Base-by-base conservation (phyloP, 2,113 vertebrate species). In the Enhydra lutris region DNA sequence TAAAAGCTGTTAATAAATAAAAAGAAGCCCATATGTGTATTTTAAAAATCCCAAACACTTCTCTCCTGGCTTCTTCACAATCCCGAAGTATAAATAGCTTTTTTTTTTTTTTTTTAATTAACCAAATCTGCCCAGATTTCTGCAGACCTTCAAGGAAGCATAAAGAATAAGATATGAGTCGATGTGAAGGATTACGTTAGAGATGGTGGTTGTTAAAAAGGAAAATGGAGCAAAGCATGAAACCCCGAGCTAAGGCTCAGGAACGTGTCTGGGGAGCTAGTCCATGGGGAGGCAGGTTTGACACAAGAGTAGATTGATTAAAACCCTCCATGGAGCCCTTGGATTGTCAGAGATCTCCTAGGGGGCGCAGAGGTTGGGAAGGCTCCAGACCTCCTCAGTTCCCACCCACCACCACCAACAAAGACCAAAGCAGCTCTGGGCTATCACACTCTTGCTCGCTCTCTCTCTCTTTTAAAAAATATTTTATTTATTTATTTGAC, bases 1-100 rank as follows among this genome's bases (percentile, higher is more conserved):
- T 79, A 91, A 97, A 98, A 98, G 95, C 97, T 98, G 98, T 97
- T 98, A 98, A 98, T 98, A 98, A 98, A 98, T 97, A 98, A 97
- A 97, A 97, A 86, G 95, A 63, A 94, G 90, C 81, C 97, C 97
- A 97, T 98, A 97, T 97, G 97, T 92, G 87, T 95, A 82, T 94
- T 94, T 97, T 91, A 12, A 67, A 67, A 96, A 97, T 84, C 74
- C 84, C 31, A 80, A 96, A 97, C 92, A 91, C 81, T 92, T 95
- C 89, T 96, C 82, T 92, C 94, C 97, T 93, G 96, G 95, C 96
- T 97, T 86, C 95, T 76, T 92, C 91, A 92, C 90, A 92, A 76
- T 82, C 76, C 65, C 61, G 42, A 73, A 95, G 87, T 90, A 76
- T 97, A 98, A 97, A 97, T 73, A 95, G 71, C 21, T 65, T 89